Conservation (phyloP, 2,888 invertebrate genomes). For the Acanthosepion pharaonis region DNA sequence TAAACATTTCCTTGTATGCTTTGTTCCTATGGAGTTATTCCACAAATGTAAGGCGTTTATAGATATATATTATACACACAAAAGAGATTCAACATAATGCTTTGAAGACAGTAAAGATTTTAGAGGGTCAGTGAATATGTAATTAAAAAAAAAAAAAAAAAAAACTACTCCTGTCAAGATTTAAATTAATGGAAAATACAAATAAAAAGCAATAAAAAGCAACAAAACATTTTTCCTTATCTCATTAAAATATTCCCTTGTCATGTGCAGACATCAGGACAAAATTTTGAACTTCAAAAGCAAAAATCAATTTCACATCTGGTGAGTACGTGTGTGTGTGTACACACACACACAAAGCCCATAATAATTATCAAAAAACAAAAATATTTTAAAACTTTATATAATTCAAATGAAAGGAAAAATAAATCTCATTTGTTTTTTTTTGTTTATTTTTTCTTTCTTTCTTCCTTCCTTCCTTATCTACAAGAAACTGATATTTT, state of each 20-base stretch:
- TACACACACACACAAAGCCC: too few relatives aligned
- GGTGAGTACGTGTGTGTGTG: not conserved
- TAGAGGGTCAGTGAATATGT: too few relatives aligned
- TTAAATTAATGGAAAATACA: too few relatives aligned
- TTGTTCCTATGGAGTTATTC: not conserved
- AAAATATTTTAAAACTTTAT: too few relatives aligned
- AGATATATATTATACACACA: not conserved
- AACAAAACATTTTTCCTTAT: not conserved
- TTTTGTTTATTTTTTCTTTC: not conserved
- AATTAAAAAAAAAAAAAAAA: too few relatives aligned
- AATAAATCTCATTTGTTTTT: not conserved
- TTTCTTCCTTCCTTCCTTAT: not conserved
- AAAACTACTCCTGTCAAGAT: too few relatives aligned
- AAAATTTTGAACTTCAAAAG: not conserved
- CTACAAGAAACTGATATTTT: not conserved
- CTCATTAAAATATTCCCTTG: not conserved
- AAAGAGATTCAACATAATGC: not conserved
- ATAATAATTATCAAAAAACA: too few relatives aligned
- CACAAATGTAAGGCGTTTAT: not conserved
- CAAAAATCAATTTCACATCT: not conserved
- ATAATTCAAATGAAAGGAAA: not conserved
- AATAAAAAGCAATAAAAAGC: not conserved
- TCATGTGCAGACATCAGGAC: not conserved
- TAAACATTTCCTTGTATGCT: too few relatives aligned
- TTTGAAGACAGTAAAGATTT: not conserved